phyloP scores from a whole-genome alignment of 2,888 invertebrate genomes.

The Calameuta pallipes region DNA sequence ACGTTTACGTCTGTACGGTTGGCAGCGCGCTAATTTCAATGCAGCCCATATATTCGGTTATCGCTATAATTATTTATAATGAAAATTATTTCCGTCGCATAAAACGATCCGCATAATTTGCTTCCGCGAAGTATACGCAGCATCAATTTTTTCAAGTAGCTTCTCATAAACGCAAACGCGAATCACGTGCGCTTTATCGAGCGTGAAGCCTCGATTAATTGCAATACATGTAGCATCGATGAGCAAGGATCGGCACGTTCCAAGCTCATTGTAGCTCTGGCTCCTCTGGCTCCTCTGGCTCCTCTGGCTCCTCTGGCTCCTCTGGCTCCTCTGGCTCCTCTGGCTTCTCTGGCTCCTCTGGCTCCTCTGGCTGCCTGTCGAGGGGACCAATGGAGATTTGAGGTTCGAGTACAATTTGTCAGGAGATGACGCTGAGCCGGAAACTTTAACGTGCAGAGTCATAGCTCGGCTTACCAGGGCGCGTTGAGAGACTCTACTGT shows the following conservation, averaged over 20 bases:
- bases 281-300: constrained; percentile 10
- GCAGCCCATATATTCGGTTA: no score
- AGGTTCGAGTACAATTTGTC: constrained; percentile 49
- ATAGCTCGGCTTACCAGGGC: constrained; percentile 38
- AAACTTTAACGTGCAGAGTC: constrained; percentile 46
- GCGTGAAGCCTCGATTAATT: no score
- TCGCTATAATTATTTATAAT: no score
- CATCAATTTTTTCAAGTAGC: no score
- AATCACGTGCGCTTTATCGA: no score
- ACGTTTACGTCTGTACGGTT: no score
- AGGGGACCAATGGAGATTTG: constrained; percentile 36
- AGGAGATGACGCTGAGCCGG: constrained; percentile 51
- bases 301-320: constrained; percentile 6
- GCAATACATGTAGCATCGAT: no score
- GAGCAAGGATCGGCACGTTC: not conserved
- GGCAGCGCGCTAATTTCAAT: no score
- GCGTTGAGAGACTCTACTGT: not conserved
- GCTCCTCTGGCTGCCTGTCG: constrained; percentile 17
- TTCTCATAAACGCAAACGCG: no score
- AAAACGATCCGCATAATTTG: no score
- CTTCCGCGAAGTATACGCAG: no score
- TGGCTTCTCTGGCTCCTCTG: constrained; percentile 9
- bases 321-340: constrained; percentile 5
- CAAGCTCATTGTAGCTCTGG: constrained; percentile 9
- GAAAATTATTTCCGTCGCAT: no score